Evolutionary conservation across 2,113 vertebrate species (phyloP).

Genomic region (Oryctolagus cuniculus): mOryCun1.1 NC_091438.1:35439001-35439500

Average conservation of each 20-base stretch:
- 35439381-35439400: background rate
- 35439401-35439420: background rate
- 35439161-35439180: background rate
- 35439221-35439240: background rate
- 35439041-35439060: too few species aligned
- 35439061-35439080: too few species aligned
- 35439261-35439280: background rate
- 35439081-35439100: too few species aligned
- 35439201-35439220: background rate
- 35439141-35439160: too few species aligned
- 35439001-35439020: too few species aligned
- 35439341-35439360: background rate
- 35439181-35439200: background rate
- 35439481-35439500: background rate
- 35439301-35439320: background rate
- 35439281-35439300: background rate
- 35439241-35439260: background rate
- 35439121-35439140: too few species aligned
- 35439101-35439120: too few species aligned
- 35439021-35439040: too few species aligned
- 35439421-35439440: background rate
- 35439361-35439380: background rate
- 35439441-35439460: too few species aligned
- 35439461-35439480: background rate
- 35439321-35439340: background rate